Evolutionary conservation across 2,888 invertebrate species (phyloP).

Genomic region (Acanthacorydalis orientalis): DNA sequence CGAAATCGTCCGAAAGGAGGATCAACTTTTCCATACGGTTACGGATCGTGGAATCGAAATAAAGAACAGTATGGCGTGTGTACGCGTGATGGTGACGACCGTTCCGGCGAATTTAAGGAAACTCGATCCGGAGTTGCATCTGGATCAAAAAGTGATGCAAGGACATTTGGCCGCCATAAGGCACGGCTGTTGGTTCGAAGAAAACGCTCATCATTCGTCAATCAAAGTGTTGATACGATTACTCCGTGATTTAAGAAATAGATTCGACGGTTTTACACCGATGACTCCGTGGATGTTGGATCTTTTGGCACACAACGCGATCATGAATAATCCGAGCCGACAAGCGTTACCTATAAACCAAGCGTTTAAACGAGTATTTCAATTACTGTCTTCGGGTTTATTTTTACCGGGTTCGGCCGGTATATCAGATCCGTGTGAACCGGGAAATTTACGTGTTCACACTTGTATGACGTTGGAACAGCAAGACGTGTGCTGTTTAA

Average conservation of each 20-base stretch:
- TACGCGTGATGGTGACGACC: slow-evolving; percentile 83
- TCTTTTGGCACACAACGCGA: slow-evolving; percentile 85
- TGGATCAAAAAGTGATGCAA: slow-evolving; percentile 62
- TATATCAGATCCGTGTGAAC: slow-evolving; percentile 89
- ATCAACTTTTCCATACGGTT: slow-evolving; percentile 33
- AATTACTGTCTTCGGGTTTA: slow-evolving; percentile 81
- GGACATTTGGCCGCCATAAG: slow-evolving; percentile 86
- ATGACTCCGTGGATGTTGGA: slow-evolving; percentile 96
- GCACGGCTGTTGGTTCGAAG: slow-evolving; percentile 96
- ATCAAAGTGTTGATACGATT: slow-evolving; percentile 85
- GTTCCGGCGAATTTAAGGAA: slow-evolving; percentile 86
- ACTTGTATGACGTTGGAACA: slow-evolving; percentile 81
- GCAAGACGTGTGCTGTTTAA: slow-evolving; percentile 83
- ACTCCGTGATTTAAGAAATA: slow-evolving; percentile 75
- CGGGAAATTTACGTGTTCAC: slow-evolving; percentile 74
- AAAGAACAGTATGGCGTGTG: slow-evolving; percentile 66
- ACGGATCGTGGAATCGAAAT: slow-evolving; percentile 81
- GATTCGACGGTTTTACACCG: slow-evolving; percentile 81
- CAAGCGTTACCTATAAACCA: slow-evolving; percentile 85
- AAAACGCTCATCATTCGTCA: slow-evolving; percentile 91
- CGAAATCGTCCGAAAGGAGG: slow-evolving; percentile 42
- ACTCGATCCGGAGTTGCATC: slow-evolving; percentile 71
- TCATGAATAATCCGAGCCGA: slow-evolving; percentile 88
- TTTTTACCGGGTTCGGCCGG: slow-evolving; percentile 89
- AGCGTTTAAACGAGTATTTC: slow-evolving; percentile 81